phyloP scores from a whole-genome alignment of 1,140 invertebrate genomes.

The Eumeta japonica region DNA sequence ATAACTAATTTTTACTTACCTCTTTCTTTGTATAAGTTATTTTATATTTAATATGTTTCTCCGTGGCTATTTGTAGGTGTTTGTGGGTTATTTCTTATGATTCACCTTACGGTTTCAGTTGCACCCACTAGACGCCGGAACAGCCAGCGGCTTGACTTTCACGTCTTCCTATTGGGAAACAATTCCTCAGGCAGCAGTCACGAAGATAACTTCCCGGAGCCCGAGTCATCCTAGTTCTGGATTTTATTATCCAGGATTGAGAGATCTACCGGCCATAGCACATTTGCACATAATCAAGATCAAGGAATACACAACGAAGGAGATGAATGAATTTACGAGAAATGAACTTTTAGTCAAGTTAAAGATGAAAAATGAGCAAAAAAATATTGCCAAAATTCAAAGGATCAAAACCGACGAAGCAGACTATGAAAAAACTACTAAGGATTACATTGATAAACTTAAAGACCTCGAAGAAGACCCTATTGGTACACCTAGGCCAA shows the following conservation, averaged over 20 bases:
- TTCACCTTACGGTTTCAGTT: too few relatives aligned
- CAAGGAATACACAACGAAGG: conserved; percentile 41
- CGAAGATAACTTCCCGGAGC: conserved; percentile 78
- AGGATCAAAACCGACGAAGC: conserved; percentile 13
- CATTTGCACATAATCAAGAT: conserved; percentile 20
- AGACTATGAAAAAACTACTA: conserved; percentile 27
- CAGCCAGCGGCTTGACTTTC: conserved; percentile 93
- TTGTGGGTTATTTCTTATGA: too few relatives aligned
- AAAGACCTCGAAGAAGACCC: conserved; percentile 42
- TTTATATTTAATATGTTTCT: too few relatives aligned
- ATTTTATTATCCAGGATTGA: conserved; percentile 85
- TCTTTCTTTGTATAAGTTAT: too few relatives aligned
- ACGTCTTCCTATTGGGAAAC: conserved; percentile 91
- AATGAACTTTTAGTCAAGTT: conserved; percentile 28
- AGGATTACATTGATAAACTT: conserved; percentile 23
- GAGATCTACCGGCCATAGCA: conserved; percentile 83
- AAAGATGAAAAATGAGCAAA: conserved; percentile 26
- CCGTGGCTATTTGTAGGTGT: too few relatives aligned
- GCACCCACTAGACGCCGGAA: conserved; percentile 92
- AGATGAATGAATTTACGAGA: conserved; percentile 35
- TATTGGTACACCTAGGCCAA: conserved; percentile 27
- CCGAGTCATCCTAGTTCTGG: conserved; percentile 88
- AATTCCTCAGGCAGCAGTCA: conserved; percentile 79
- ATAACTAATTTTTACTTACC: too few relatives aligned
- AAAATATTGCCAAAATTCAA: conserved; percentile 20